A percentile compares a stretch with the other conserved stretches of the same genome.
Conservation (phyloP, 2,797 vertebrate species). For the Rhynchonycteris naso region DNA sequence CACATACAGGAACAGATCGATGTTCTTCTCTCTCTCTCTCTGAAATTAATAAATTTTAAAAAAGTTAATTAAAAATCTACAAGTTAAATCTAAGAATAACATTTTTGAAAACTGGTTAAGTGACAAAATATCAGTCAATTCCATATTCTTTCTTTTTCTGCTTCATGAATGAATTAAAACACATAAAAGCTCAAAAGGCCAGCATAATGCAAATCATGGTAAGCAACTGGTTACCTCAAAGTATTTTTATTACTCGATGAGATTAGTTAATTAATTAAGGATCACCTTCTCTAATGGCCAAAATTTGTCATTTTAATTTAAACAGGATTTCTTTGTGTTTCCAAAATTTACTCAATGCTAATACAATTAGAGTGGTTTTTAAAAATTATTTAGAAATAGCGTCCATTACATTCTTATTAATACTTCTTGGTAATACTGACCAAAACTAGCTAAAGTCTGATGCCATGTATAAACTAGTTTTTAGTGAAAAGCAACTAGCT, state of each 20-base stretch:
- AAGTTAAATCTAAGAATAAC: background rate
- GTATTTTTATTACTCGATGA: background rate
- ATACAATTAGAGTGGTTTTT: background rate
- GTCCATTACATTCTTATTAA: conserved; percentile 20
- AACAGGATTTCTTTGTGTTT: conserved; percentile 4
- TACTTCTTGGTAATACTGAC: conserved; percentile 1
- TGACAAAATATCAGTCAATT: background rate
- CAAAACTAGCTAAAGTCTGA: conserved; percentile 8
- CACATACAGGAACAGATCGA: too few relatives aligned
- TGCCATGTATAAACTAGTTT: background rate
- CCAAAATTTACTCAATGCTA: background rate
- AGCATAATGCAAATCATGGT: background rate
- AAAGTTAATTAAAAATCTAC: background rate
- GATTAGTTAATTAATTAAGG: background rate
- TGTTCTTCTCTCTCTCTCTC: too few relatives aligned
- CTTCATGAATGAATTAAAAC: conserved; percentile 38
- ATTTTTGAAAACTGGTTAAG: conserved; percentile 8
- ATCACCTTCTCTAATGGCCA: background rate
- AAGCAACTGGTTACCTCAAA: background rate
- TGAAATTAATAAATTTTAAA: too few relatives aligned
- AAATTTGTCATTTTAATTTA: conserved; percentile 19
- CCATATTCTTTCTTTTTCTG: conserved; percentile 14
- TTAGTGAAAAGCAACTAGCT: background rate
- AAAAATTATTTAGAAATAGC: conserved; percentile 25
- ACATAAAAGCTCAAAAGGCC: background rate